A percentile compares a stretch with the other conserved stretches of the same genome.
Evolutionary conservation across 1,140 invertebrate genomes (phyloP).

Genomic region (Habropoda laboriosa): DNA sequence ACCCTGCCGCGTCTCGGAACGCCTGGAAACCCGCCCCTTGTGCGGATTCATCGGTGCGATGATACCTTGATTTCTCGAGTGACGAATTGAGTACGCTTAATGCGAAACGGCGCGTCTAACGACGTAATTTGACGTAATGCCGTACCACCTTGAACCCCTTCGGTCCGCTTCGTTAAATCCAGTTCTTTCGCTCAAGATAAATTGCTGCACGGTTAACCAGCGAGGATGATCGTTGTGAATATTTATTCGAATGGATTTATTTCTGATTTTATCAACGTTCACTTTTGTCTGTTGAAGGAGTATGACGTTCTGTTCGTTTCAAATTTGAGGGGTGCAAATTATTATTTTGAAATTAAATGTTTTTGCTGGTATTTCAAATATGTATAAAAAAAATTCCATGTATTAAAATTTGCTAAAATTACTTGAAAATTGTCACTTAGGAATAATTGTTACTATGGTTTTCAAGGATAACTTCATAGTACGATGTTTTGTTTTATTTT

Average conservation of each 20-base stretch:
- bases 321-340: no score
- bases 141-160: conserved; percentile 25
- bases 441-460: no score
- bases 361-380: no score
- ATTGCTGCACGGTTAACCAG: not conserved
- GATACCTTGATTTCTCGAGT: conserved; percentile 82
- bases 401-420: no score
- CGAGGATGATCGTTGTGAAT: not conserved
- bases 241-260: no score
- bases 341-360: not conserved
- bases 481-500: no score
- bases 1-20: conserved; percentile 25
- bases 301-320: no score
- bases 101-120: conserved; percentile 37
- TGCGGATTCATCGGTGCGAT: conserved; percentile 80
- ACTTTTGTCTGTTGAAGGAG: no score
- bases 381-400: no score
- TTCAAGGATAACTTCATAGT: no score
- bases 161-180: not conserved
- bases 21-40: conserved; percentile 77
- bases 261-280: no score
- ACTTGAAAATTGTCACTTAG: no score
- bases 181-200: not conserved
- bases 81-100: conserved; percentile 77
- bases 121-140: conserved; percentile 54